A percentile compares a stretch with the other conserved stretches of the same genome.
Conservation (phyloP, 2,888 invertebrate genomes). For the Leptopilina myrica region DNA sequence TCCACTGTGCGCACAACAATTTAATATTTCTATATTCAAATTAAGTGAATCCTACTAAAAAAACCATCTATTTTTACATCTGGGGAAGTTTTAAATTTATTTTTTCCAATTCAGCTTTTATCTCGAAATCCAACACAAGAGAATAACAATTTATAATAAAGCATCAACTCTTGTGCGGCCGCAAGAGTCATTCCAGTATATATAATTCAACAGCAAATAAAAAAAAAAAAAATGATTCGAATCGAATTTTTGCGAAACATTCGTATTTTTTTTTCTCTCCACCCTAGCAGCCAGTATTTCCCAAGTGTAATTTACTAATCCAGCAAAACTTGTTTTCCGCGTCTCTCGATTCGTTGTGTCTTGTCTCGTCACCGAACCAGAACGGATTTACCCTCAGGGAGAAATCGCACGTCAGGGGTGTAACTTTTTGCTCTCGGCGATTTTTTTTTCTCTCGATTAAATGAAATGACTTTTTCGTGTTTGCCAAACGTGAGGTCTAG, state of each 20-base stretch:
- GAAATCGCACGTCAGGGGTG: slow-evolving; percentile 50
- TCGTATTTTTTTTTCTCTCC: neutral
- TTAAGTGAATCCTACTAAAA: too few relatives aligned
- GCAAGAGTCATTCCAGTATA: neutral
- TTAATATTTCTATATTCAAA: neutral
- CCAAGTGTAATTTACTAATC: slow-evolving; percentile 38
- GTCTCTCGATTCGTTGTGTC: slow-evolving; percentile 2
- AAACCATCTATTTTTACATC: too few relatives aligned
- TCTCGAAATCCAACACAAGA: too few relatives aligned
- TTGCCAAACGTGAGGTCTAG: slow-evolving; percentile 38
- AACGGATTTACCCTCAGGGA: slow-evolving; percentile 52
- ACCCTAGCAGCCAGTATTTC: slow-evolving; percentile 14
- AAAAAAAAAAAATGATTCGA: slow-evolving; percentile 22
- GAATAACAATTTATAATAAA: too few relatives aligned
- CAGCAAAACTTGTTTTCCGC: slow-evolving; percentile 21
- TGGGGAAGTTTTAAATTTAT: too few relatives aligned
- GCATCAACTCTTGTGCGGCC: too few relatives aligned
- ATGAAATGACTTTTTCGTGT: slow-evolving; percentile 62
- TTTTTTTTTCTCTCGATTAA: slow-evolving; percentile 60
- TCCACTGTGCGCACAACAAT: too few relatives aligned
- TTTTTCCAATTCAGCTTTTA: too few relatives aligned
- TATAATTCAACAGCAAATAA: neutral
- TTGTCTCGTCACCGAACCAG: slow-evolving; percentile 52
- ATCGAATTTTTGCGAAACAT: slow-evolving; percentile 32
- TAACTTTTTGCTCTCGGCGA: slow-evolving; percentile 53